Conservation (phyloP, 2,888 invertebrate genomes). For the Gandaritis pyraliata region DNA sequence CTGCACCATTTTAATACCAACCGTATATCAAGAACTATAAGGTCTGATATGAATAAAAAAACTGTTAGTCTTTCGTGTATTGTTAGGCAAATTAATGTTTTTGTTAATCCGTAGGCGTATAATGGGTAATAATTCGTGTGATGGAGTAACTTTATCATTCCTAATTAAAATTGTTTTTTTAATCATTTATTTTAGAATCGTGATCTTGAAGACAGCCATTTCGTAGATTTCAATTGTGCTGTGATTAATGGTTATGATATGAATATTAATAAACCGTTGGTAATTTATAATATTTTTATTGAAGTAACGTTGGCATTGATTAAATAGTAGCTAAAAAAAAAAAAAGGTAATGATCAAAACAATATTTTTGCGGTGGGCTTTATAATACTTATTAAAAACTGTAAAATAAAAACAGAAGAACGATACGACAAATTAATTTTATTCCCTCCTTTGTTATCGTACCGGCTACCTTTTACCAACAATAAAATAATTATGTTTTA, state of each 20-base stretch:
- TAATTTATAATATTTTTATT: slow-evolving; percentile 15
- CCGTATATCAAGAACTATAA: slow-evolving; percentile 29
- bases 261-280: background rate
- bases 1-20: slow-evolving; percentile 30
- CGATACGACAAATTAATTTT: slow-evolving; percentile 11
- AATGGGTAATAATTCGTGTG: slow-evolving; percentile 61
- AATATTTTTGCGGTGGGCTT: too few relatives aligned
- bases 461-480: slow-evolving; percentile 42
- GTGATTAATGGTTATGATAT: slow-evolving; percentile 30
- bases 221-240: slow-evolving; percentile 19
- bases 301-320: background rate
- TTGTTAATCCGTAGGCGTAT: slow-evolving; percentile 57
- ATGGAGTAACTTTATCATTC: slow-evolving; percentile 57
- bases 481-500: slow-evolving; percentile 39
- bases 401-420: background rate
- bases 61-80: slow-evolving; percentile 40
- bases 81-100: slow-evolving; percentile 53
- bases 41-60: background rate
- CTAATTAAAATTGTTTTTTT: slow-evolving; percentile 53
- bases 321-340: too few relatives aligned
- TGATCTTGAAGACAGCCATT: slow-evolving; percentile 25
- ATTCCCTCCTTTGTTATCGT: slow-evolving; percentile 11
- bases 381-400: background rate
- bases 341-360: too few relatives aligned
- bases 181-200: slow-evolving; percentile 30